A percentile compares a stretch with the other conserved stretches of the same genome.
phyloP scores from a whole-genome alignment of 1,140 invertebrate genomes.

The Eriocheir sinensis region DNA sequence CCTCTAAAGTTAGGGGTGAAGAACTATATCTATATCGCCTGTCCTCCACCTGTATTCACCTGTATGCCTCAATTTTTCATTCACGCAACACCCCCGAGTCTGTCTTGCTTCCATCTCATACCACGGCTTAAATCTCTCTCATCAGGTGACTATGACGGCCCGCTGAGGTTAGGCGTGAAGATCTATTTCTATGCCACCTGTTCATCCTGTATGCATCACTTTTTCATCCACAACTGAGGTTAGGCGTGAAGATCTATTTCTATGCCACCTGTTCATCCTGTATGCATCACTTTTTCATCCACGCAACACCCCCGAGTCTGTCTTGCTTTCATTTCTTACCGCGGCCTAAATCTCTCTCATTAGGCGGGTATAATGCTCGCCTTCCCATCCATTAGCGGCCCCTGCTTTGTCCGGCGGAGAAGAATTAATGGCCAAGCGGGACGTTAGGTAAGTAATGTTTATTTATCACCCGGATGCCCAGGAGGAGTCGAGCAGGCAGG shows the following conservation, averaged over 20 bases:
- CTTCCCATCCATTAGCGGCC: background rate
- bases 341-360: background rate
- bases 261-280: background rate
- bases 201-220: background rate
- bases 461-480: background rate
- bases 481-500: no score
- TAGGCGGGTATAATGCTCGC: background rate
- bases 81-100: background rate
- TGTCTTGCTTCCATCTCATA: background rate
- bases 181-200: no score
- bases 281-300: background rate
- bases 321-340: background rate
- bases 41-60: no score
- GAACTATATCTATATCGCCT: no score
- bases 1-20: no score
- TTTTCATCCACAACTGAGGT: no score
- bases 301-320: background rate
- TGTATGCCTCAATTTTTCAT: background rate
- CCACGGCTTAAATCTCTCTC: background rate
- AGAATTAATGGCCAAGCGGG: background rate
- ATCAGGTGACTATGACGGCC: background rate
- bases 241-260: no score
- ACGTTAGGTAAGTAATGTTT: conserved; percentile 25
- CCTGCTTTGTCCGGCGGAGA: conserved; percentile 6
- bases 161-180: no score